These are phyloP conservation scores for Hybos culiciformis DNA, from an alignment of 2,888 invertebrate genomes.

Conservation along the genomic window DNA sequence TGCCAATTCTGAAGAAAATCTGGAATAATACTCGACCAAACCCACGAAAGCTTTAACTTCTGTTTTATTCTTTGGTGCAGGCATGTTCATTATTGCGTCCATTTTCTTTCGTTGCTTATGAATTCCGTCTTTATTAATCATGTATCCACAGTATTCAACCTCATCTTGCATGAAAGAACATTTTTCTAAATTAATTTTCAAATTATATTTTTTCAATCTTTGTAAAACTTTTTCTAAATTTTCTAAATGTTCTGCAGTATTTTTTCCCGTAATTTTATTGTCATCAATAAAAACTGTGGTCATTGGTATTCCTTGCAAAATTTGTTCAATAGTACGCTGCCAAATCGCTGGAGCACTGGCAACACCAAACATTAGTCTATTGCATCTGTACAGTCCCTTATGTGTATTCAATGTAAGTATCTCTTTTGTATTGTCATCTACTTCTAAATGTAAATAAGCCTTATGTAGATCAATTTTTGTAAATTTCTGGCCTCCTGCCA, in stretches of 20 bases:
- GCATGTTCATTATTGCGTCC: constrained; percentile 19
- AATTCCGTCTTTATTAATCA: constrained; percentile 14
- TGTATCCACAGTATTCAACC: constrained; percentile 21
- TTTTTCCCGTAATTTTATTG: constrained; percentile 18
- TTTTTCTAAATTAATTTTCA: constrained; percentile 19
- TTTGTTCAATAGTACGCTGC: constrained; percentile 23
- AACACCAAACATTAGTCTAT: constrained; percentile 27
- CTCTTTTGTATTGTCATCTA: constrained; percentile 19
- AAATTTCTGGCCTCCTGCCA: constrained; percentile 16
- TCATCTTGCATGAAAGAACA: constrained; percentile 23
- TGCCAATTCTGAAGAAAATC: constrained; percentile 11
- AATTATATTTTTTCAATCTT: constrained; percentile 15
- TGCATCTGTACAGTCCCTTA: constrained; percentile 23
- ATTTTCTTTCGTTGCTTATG: constrained; percentile 19
- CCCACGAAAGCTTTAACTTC: constrained; percentile 21
- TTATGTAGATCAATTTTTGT: constrained; percentile 20
- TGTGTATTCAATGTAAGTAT: constrained; percentile 25
- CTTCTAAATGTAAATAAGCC: constrained; percentile 25
- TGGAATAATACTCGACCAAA: constrained; percentile 22
- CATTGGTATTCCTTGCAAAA: constrained; percentile 20
- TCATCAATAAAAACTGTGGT: constrained; percentile 24
- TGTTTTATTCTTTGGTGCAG: constrained; percentile 13
- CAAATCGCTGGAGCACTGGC: constrained; percentile 26
- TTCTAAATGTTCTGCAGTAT: constrained; percentile 16
- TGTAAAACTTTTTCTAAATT: constrained; percentile 16